Evolutionary conservation across 64 coral and sea anemone genomes (phyloP).

Genomic region (Montipora foliosa): DNA sequence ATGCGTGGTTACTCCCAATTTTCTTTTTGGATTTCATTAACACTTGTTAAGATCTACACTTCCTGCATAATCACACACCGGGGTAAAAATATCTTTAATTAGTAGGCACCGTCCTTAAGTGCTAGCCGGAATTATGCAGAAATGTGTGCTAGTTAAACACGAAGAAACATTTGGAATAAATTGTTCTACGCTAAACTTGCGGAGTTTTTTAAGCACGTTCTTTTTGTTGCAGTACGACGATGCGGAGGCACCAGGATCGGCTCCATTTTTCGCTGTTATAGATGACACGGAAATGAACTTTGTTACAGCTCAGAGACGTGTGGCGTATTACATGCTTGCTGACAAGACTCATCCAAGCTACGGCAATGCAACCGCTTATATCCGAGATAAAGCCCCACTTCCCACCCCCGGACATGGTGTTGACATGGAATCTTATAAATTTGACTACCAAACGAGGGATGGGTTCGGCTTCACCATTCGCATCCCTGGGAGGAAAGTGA

Average conservation of each 20-base stretch:
- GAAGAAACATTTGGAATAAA: too few relatives aligned
- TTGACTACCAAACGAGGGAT: slow-evolving; percentile 72
- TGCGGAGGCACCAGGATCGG: background rate
- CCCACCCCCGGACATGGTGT: background rate
- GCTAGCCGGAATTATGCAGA: too few relatives aligned
- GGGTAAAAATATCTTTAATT: too few relatives aligned
- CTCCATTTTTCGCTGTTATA: slow-evolving; percentile 65
- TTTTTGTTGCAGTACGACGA: slow-evolving; percentile 36
- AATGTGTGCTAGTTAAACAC: too few relatives aligned
- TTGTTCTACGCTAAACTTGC: too few relatives aligned
- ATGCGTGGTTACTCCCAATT: too few relatives aligned
- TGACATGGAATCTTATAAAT: slow-evolving; percentile 79
- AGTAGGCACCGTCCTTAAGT: too few relatives aligned
- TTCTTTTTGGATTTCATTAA: too few relatives aligned
- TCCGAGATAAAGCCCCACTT: background rate
- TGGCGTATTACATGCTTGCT: slow-evolving; percentile 84
- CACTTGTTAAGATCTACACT: too few relatives aligned
- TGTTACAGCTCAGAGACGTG: slow-evolving; percentile 79
- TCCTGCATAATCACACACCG: too few relatives aligned
- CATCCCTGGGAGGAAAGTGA: slow-evolving; percentile 54
- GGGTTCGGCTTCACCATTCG: slow-evolving; percentile 86
- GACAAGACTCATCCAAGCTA: slow-evolving; percentile 34
- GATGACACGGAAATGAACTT: slow-evolving; percentile 84
- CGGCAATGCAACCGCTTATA: background rate
- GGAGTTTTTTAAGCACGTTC: background rate